Percentiles rank a stretch among this genome's conserved stretches.
Conservation (phyloP, 2,888 invertebrate genomes). For the Lomographa bimaculata region DNA sequence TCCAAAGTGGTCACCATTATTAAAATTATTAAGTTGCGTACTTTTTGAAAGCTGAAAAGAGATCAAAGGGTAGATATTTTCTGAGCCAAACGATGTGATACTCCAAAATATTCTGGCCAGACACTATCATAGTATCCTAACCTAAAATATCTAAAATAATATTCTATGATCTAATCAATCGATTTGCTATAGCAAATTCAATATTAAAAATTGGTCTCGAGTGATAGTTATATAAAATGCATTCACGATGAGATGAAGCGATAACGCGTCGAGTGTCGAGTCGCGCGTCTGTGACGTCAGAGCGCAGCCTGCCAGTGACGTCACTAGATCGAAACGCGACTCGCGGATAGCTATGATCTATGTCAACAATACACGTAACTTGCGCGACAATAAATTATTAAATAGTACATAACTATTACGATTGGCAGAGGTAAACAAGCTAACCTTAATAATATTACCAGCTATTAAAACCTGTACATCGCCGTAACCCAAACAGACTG, state of each 20-base stretch:
- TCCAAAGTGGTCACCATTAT: constrained; percentile 75
- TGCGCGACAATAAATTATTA: constrained; percentile 82
- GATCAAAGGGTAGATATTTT: constrained; percentile 82
- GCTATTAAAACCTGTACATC: constrained; percentile 82
- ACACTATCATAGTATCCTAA: constrained; percentile 83
- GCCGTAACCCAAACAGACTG: constrained; percentile 82
- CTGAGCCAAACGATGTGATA: constrained; percentile 84
- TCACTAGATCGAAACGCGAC: constrained; percentile 35
- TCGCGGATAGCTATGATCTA: constrained; percentile 82
- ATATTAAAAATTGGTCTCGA: constrained; percentile 81
- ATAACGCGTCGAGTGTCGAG: constrained; percentile 41
- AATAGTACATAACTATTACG: constrained; percentile 81
- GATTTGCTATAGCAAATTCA: constrained; percentile 78
- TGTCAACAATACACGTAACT: constrained; percentile 77
- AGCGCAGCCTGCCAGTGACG: too few species aligned
- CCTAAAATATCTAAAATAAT: constrained; percentile 82
- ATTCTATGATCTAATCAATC: constrained; percentile 77
- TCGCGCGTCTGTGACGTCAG: too few species aligned
- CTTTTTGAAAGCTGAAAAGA: constrained; percentile 83
- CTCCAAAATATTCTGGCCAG: constrained; percentile 83
- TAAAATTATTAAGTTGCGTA: constrained; percentile 80
- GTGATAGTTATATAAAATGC: constrained; percentile 74
- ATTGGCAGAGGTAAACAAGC: constrained; percentile 84
- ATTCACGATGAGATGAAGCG: constrained; percentile 72
- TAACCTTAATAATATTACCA: constrained; percentile 79